Base-by-base conservation (phyloP, 2,113 vertebrate species). In the Butastur rufipennis region DNA sequence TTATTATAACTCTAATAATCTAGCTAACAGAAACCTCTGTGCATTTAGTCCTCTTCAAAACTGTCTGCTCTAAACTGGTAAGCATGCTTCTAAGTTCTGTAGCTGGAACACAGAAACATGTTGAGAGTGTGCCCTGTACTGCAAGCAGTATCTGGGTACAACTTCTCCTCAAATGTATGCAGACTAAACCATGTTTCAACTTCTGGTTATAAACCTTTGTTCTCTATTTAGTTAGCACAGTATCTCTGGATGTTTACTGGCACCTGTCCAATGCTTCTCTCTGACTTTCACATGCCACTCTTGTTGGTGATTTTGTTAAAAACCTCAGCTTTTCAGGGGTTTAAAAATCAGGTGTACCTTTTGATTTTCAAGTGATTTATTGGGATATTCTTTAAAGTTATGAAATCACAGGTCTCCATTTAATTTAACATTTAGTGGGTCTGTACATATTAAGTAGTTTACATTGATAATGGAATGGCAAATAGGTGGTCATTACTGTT, bases 171-270 rank as follows among this genome's bases (percentile, higher is more conserved):
- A 94, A 94, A 94, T 70, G 10, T 27, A 48, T 45, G 65, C 66
- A 81, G 47, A 80, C 21, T 92, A 91, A 96, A 91, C 29, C 12
- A 22, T 7, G 15, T 80, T 86, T 95, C 32, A 91, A 68, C 63
- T 90, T 53, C 65, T 66, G 63, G 61, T 27, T 2, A 85, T 86
- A 94, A 92, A 62, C 14, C 11, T 91, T 81, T 88, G 6, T 55
- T 97, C 78, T 92, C 66, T 90, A 87, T 82, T 88, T 93, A 86
- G 19, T n/a, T 82, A 91, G 40, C 73, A 75, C 13, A 86, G 8
- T 68, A 21, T 11, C 58, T 89, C 50, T 94, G 77, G 68, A 42
- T 74, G 34, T 61, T 93, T 94, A 42, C 34, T 83, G 50, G 5
- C 67, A 93, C 27, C 63, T 95, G 38, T 86, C 18, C 32, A 79